phyloP scores from a whole-genome alignment of 2,113 vertebrate species.

The Theropithecus gelada region DNA sequence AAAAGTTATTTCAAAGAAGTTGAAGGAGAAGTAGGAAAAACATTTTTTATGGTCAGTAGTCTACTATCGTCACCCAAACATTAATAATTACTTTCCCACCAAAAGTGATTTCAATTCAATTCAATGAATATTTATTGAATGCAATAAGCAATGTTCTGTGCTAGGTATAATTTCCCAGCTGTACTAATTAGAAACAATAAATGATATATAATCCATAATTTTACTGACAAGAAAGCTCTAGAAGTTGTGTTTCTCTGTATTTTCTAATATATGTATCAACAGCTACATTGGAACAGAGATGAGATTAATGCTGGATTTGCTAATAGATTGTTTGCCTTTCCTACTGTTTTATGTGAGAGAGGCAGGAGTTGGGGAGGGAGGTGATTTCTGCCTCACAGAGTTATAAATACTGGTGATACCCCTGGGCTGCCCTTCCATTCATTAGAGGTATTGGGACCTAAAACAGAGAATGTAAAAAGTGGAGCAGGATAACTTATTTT shows the following conservation, averaged over 20 bases:
- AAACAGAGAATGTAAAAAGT: conserved; percentile 5
- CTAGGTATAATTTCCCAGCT: neutral
- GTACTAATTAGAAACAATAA: neutral
- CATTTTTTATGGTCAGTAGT: conserved; percentile 24
- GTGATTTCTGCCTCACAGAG: neutral
- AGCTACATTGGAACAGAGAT: conserved; percentile 9
- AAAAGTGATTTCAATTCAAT: conserved; percentile 26
- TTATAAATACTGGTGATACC: neutral
- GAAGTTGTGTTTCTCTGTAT: neutral
- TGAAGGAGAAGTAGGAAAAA: conserved; percentile 36
- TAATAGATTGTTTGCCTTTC: conserved; percentile 14
- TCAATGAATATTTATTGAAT: neutral
- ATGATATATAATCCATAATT: conserved; percentile 1
- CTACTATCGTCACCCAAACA: conserved; percentile 24
- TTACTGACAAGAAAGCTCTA: conserved; percentile 31
- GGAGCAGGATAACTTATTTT: neutral
- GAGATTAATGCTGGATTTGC: neutral
- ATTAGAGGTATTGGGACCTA: neutral
- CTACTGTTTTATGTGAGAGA: neutral
- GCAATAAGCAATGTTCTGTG: neutral
- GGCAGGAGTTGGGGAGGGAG: neutral
- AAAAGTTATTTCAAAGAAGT: conserved; percentile 35
- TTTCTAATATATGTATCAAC: conserved; percentile 24
- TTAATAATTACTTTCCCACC: neutral
- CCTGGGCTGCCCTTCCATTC: neutral